Base-by-base conservation (phyloP, 1,140 invertebrate species). In the Drosophila arawakana region DNA sequence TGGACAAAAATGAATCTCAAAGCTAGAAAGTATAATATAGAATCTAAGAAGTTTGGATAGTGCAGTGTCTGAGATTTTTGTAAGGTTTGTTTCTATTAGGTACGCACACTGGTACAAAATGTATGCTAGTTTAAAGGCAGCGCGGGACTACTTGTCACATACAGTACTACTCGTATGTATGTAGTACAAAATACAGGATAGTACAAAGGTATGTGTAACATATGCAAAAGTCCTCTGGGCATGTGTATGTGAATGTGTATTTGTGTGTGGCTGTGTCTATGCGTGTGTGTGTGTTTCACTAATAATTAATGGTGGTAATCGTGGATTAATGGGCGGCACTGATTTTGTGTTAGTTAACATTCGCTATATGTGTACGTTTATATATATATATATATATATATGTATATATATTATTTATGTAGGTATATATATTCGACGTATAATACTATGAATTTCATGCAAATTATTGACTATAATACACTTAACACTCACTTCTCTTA, bases 321-420 rank as follows among this genome's bases (percentile, higher is more conserved):
- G 84, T 88, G 84, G 84, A 89, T 88, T 89, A 88, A 88, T 88
- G 84, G 84, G 84, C 84, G 84, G 84, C 84, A 89, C 80, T 88
- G 84, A 88, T 88, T 88, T 89, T 89, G 80, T 89, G 84, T 88
- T 86, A 88, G 84, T 88, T 88, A 88, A 88, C 84, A 88, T 88
- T 88, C 73, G 77, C 80, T 88, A 78, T 80, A 83, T 73, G 57
- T 66, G 66, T 79, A 73, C 54, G 49, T 81, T 72, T 71, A 68
- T 79, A 61, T 69, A 15, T 54, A 13, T 52, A 65, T 54, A 50
- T n/a, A n/a, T n/a, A n/a, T n/a, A n/a, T n/a, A n/a, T 37, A 39
- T 50, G 4, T 35, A 37, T 63, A 15, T 18, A 41, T 30, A 34
- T 66, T 30, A 30, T 30, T 11, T 49, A 47, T n/a, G 18, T 8